Percentiles rank a stretch among this genome's conserved stretches.
These are phyloP conservation scores for Malthinus seriepunctatus DNA, from an alignment of 2,888 invertebrate species.

Conservation along the genomic window DNA sequence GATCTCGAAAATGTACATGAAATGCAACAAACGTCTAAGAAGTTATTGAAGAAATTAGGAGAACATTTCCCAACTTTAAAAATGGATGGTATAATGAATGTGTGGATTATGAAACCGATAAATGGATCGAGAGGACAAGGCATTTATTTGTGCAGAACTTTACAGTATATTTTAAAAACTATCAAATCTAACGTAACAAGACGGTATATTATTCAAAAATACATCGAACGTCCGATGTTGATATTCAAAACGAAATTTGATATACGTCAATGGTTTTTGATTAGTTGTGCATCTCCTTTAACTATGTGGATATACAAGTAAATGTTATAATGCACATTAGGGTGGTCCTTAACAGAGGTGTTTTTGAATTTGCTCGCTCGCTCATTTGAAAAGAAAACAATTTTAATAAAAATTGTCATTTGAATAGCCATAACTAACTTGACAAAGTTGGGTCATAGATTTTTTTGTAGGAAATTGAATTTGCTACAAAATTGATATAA, in stretches of 20 bases:
- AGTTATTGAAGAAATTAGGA: conserved; percentile 62
- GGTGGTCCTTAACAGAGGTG: not conserved
- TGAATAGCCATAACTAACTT: too few relatives aligned
- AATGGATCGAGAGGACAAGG: conserved; percentile 82
- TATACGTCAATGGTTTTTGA: conserved; percentile 86
- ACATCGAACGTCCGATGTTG: conserved; percentile 78
- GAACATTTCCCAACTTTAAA: conserved; percentile 65
- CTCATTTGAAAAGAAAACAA: too few relatives aligned
- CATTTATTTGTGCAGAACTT: conserved; percentile 76
- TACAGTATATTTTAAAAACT: conserved; percentile 71
- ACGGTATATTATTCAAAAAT: conserved; percentile 86
- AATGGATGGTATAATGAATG: conserved; percentile 79
- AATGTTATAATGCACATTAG: conserved; percentile 25
- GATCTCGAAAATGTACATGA: conserved; percentile 39
- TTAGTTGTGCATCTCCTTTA: conserved; percentile 76
- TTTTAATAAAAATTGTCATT: too few relatives aligned
- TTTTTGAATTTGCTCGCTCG: too few relatives aligned
- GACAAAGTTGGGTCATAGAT: too few relatives aligned
- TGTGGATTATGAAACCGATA: conserved; percentile 90
- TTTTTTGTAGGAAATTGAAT: too few relatives aligned
- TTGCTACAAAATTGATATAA: too few relatives aligned
- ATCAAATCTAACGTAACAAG: conserved; percentile 60
- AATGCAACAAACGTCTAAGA: conserved; percentile 57
- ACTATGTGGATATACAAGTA: conserved; percentile 85
- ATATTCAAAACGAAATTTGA: conserved; percentile 89